Evolutionary conservation across 1,140 invertebrate species (phyloP), one percentile per base, ranked within the genome.

Genomic region (Ips typographus): DNA sequence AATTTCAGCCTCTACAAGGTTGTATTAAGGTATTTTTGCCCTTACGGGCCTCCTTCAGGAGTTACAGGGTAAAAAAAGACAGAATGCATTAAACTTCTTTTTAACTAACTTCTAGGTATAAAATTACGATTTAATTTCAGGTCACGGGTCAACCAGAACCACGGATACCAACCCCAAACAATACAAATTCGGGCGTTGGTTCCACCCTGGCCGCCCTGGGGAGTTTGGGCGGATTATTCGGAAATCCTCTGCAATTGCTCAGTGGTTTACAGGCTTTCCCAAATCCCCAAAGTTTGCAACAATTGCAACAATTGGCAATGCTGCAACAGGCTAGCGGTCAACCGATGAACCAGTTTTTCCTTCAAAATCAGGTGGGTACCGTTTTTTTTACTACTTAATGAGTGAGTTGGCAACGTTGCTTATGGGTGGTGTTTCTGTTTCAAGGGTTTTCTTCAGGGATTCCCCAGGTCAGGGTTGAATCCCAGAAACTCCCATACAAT

Each of bases 301-400:
- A 80, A 65, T 78, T 92, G 41, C 91, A 92, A 74, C 90, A 92
- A 73, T 85, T 91, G 58, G 86, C 91, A 1, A 85, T 92, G 80
- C 85, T 92, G 73, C 89, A 88, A 71, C 84, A 86, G 66, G 4
- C 82, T 80, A 8, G 80, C 82, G 61, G 80, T 80, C 67, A 80
- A 81, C 73, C 64, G 79, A 85, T 59, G 83, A 89, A 76, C 77
- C 90, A 91, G 79, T 89, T 92, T 71, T 89, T 93, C 77, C 81
- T 94, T 22, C 91, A 92, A 77, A 93, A 91, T 84, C 91, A 92
- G 87, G 90, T 91, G 79, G 78, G 40, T 5, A 22, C 22, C 0
- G 43, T 22, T 22, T 22, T 22, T 22, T 22, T 22, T 47, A n/a
- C 5, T 47, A n/a, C 44, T 5, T 5, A 47, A 6, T 47, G 44